These are phyloP conservation scores for Malacoctenus gilli DNA, from an alignment of 2,797 vertebrate species.

Conservation along the genomic window DNA sequence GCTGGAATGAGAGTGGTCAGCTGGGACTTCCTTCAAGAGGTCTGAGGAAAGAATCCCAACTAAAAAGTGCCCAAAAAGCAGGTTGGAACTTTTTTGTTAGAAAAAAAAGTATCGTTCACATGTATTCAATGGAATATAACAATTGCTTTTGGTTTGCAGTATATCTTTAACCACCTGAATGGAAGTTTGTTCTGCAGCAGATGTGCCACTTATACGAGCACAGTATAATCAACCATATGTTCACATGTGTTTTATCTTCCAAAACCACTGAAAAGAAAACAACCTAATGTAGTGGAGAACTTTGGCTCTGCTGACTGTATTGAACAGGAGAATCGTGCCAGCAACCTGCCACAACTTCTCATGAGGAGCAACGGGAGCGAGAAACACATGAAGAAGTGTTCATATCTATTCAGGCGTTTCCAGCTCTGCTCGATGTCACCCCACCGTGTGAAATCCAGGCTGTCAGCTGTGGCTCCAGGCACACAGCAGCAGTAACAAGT, in stretches of 20 bases:
- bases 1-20: constrained; percentile 96
- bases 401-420: constrained; percentile 93
- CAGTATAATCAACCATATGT: too few relatives aligned
- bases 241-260: too few relatives aligned
- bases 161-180: too few relatives aligned
- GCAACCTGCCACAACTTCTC: constrained; percentile 15
- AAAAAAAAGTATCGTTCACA: too few relatives aligned
- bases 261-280: too few relatives aligned
- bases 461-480: constrained; percentile 92
- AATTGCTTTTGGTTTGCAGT: too few relatives aligned
- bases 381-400: constrained; percentile 67
- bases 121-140: too few relatives aligned
- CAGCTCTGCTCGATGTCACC: constrained; percentile 88
- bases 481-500: constrained; percentile 90
- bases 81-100: too few relatives aligned
- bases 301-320: not conserved
- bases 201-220: too few relatives aligned
- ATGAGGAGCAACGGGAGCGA: constrained; percentile 31
- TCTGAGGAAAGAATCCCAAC: constrained; percentile 29
- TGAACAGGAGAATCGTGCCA: constrained; percentile 26
- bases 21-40: constrained; percentile 87
- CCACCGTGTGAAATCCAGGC: constrained; percentile 74
- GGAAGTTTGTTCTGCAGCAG: too few relatives aligned
- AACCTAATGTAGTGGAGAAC: not conserved
- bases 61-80: constrained; percentile 37